Evolutionary conservation across 2,797 vertebrate genomes (phyloP), one percentile per base, ranked within the genome.

Genomic region (Schizothorax lantsangensis): DNA sequence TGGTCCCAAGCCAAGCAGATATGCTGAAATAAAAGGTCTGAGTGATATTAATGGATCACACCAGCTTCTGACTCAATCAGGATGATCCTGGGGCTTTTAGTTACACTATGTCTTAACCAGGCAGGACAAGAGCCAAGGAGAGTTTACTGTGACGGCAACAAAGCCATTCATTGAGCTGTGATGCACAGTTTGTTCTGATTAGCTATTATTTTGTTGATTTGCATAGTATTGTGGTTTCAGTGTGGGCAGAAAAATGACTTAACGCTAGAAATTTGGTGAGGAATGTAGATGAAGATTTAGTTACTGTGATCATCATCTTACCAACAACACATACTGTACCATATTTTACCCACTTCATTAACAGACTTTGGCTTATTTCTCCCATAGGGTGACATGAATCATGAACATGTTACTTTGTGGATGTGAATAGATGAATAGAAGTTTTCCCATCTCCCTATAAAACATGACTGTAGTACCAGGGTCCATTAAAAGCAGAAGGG

Each of bases 371-470:
- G 36, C 19, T 40, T 72, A 14, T 72, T 72, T 72, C 40, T 45
- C 40, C 40, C 21, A 72, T n/a, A 45, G 38, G n/a, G 12, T n/a
- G 69, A 38, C 47, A 54, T 72, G 66, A 52, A 82, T 72, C 66
- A 40, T 57, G 45, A 68, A 40, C 30, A 78, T 17, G 33, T 14
- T 78, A 26, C 15, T 40, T 78, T 81, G 71, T n/a, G 79, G n/a
- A 47, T 26, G 23, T 26, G 43, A 66, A 81, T 38, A n/a, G 36
- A 14, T 74, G 59, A 54, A 74, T 74, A 68, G 90, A 49, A 47
- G 84, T 87, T 89, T 93, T 92, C 91, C 91, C 90, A 88, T 89
- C 47, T 59, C 85, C 45, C 33, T n/a, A 26, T 78, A 59, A 69
- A 87, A 86, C 59, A 30, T 26, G n/a, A 79, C 77, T 79, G 47